Evolutionary conservation across 2,113 vertebrate genomes (phyloP).

Genomic region (Conger conger): DNA sequence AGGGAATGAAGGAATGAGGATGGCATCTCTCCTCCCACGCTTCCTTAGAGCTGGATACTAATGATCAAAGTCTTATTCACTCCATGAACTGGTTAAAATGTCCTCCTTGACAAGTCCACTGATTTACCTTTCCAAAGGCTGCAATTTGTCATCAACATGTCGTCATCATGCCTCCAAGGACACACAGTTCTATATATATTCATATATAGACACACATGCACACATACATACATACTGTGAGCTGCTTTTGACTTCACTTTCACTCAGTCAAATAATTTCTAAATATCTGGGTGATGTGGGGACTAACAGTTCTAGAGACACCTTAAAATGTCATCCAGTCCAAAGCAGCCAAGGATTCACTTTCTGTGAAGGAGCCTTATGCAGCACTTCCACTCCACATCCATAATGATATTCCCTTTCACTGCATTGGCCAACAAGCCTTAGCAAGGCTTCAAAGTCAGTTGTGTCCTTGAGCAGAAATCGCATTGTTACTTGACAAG

Average conservation of each 20-base stretch:
- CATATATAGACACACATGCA: background rate
- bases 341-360: background rate
- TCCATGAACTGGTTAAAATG: background rate
- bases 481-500: background rate
- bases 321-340: background rate
- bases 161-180: slow-evolving; percentile 16
- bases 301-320: slow-evolving; percentile 3
- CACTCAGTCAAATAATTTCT: slow-evolving; percentile 16
- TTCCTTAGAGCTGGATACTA: background rate
- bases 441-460: slow-evolving; percentile 7
- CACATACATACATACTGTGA: slow-evolving; percentile 28
- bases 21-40: background rate
- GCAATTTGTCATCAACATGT: background rate
- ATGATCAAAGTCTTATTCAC: background rate
- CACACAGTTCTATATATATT: slow-evolving; percentile 15
- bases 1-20: background rate
- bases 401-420: background rate
- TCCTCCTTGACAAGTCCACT: background rate
- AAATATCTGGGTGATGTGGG: slow-evolving; percentile 19
- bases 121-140: slow-evolving; percentile 1
- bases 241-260: slow-evolving; percentile 27
- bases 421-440: background rate
- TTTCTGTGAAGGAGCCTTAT: background rate
- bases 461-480: slow-evolving; percentile 14
- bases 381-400: background rate